Evolutionary conservation across 1,140 invertebrate genomes (phyloP).

Genomic region (Rhopalosiphum padi): DNA sequence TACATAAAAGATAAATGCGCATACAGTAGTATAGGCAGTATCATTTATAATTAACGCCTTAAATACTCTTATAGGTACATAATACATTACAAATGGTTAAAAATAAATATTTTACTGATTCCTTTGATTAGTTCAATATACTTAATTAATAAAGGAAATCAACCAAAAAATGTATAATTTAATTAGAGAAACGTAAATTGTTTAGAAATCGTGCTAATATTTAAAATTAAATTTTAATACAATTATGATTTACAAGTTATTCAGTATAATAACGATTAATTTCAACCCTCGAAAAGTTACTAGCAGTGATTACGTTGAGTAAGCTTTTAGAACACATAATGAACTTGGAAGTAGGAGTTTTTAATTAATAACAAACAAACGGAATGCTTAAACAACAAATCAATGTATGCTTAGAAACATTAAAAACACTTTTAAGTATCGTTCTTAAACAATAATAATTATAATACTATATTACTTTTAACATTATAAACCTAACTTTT

Average conservation of each 20-base stretch:
- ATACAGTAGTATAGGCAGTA: background rate
- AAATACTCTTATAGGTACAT: background rate
- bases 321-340: conserved; percentile 1
- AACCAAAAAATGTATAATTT: background rate
- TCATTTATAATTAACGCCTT: background rate
- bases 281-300: conserved; percentile 12
- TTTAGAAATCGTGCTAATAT: background rate
- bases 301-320: background rate
- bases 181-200: background rate
- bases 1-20: background rate
- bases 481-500: background rate
- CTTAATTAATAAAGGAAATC: background rate
- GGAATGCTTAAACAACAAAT: background rate
- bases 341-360: background rate
- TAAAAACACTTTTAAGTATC: background rate
- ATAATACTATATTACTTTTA: background rate
- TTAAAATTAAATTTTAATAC: background rate
- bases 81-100: background rate
- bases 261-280: conserved; percentile 25
- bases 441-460: background rate
- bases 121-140: background rate
- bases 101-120: background rate
- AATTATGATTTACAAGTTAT: background rate
- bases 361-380: conserved; percentile 40
- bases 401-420: too few species aligned